These are phyloP conservation scores for Zhuqinia jingwanae DNA, from an alignment of 2,888 invertebrate genomes.

Conservation along the genomic window DNA sequence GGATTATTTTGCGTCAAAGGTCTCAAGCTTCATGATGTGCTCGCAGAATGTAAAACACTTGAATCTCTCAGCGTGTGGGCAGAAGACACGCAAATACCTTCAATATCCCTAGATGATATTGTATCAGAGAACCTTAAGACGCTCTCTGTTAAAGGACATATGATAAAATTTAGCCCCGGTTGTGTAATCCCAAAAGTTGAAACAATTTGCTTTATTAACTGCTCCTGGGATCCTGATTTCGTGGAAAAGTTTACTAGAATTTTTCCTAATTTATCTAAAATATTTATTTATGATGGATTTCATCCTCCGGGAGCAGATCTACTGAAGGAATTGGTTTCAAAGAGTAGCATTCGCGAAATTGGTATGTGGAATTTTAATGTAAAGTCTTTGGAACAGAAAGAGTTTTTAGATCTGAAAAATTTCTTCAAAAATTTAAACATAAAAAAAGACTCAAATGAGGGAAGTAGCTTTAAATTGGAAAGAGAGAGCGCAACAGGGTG, in stretches of 20 bases:
- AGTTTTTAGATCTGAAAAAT: neutral
- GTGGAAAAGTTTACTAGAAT: neutral
- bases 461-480: neutral
- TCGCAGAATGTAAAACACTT: neutral
- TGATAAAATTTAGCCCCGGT: neutral
- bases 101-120: constrained; percentile 4
- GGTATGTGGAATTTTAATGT: constrained; percentile 19
- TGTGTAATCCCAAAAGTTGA: neutral
- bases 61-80: constrained; percentile 10
- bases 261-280: constrained; percentile 32
- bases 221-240: constrained; percentile 18
- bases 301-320: neutral
- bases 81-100: neutral
- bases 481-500: neutral
- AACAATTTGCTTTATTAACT: neutral
- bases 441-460: neutral
- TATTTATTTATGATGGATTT: neutral
- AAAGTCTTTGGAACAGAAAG: neutral
- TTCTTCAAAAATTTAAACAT: neutral
- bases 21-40: neutral
- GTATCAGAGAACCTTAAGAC: neutral
- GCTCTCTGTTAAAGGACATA: neutral
- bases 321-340: neutral
- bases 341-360: neutral
- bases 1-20: neutral